These are phyloP conservation scores for Theristicus caerulescens DNA, from an alignment of 2,113 vertebrate genomes.

Conservation along the genomic window DNA sequence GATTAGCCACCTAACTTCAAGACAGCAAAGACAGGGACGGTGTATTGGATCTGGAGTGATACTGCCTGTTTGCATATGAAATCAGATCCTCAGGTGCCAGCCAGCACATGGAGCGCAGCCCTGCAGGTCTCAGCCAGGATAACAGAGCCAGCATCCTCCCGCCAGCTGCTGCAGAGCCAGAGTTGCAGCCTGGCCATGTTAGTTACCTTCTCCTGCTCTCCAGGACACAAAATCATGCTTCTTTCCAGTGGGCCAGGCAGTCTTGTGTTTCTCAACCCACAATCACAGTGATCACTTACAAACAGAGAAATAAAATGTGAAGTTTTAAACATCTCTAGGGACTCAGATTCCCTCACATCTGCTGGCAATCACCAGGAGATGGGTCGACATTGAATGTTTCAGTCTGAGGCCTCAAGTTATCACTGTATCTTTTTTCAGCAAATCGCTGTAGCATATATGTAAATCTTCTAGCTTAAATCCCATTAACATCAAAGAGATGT, in stretches of 20 bases:
- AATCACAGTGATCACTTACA: not conserved
- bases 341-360: not conserved
- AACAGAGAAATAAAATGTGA: not conserved
- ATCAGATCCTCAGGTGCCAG: not conserved
- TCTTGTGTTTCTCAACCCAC: not conserved
- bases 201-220: not conserved
- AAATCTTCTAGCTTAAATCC: constrained; percentile 56
- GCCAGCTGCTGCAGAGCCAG: not conserved
- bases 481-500: constrained; percentile 49
- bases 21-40: not conserved
- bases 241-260: not conserved
- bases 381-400: not conserved
- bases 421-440: not conserved
- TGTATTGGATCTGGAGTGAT: not conserved
- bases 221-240: not conserved
- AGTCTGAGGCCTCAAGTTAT: not conserved
- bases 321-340: not conserved
- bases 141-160: not conserved
- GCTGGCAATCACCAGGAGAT: not conserved
- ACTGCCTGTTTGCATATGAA: not conserved
- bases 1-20: not conserved
- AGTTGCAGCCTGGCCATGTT: accelerated
- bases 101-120: not conserved
- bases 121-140: not conserved
- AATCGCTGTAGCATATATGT: constrained; percentile 30